These are phyloP conservation scores for Premnoplex brunnescens DNA, from an alignment of 2,797 vertebrate species.

Conservation along the genomic window DNA sequence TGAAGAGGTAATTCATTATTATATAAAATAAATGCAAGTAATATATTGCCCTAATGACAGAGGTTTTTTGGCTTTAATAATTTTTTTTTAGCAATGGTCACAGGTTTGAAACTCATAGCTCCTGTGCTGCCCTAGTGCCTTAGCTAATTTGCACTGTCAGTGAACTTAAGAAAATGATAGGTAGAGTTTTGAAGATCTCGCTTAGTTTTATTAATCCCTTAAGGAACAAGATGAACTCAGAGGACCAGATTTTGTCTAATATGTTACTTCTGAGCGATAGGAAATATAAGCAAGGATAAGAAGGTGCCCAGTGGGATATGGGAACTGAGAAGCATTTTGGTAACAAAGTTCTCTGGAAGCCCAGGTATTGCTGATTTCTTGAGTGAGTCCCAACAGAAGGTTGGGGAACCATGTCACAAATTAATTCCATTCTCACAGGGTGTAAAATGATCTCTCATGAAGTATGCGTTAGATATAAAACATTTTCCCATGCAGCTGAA, in stretches of 20 bases:
- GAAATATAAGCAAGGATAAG: not conserved
- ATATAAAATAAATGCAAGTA: not conserved
- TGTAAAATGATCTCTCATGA: not conserved
- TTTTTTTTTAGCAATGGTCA: not conserved
- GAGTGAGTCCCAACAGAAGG: not conserved
- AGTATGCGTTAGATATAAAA: not conserved
- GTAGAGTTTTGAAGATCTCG: not conserved
- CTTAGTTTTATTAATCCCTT: not conserved
- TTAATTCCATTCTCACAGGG: not conserved
- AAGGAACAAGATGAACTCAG: not conserved
- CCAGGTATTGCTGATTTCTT: not conserved
- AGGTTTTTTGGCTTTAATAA: not conserved
- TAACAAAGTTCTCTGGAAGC: not conserved
- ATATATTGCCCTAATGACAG: not conserved
- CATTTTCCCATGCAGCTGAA: not conserved
- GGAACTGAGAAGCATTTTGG: not conserved
- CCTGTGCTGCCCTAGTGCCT: not conserved
- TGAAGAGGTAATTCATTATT: not conserved
- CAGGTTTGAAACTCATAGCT: not conserved
- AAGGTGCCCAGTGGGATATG: not conserved
- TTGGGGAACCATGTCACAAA: not conserved
- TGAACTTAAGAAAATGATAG: not conserved
- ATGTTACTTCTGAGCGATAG: not conserved
- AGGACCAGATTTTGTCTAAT: not conserved
- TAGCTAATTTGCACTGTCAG: not conserved